These are phyloP conservation scores for Zoanthus solanderi DNA, from an alignment of 92 coral and sea anemone genomes.

Conservation along the genomic window DNA sequence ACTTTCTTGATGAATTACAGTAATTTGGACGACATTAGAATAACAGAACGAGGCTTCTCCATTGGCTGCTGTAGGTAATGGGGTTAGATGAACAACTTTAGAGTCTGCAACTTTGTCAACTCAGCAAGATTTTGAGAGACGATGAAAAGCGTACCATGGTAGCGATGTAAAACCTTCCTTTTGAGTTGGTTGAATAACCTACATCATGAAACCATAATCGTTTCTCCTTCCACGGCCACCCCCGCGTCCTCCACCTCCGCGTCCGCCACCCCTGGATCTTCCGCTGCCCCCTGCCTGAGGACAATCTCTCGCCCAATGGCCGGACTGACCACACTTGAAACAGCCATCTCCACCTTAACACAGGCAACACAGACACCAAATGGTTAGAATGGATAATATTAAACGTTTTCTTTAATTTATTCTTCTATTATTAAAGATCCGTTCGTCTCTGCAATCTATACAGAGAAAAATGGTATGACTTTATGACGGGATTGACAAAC, in stretches of 20 bases:
- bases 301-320: conserved; percentile 97
- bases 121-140: neutral
- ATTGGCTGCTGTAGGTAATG: neutral
- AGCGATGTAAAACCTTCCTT: neutral
- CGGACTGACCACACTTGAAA: conserved; percentile 92
- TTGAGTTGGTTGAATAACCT: neutral
- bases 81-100: neutral
- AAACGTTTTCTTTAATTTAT: too few relatives aligned
- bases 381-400: too few relatives aligned
- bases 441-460: too few relatives aligned
- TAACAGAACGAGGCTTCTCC: neutral
- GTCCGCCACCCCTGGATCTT: conserved; percentile 70
- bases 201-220: conserved; percentile 50
- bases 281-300: conserved; percentile 86
- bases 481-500: too few relatives aligned
- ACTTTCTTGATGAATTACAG: too few relatives aligned
- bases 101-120: neutral
- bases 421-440: too few relatives aligned
- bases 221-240: conserved; percentile 75
- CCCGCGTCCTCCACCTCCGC: conserved; percentile 78
- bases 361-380: neutral
- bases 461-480: too few relatives aligned
- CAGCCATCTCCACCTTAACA: conserved; percentile 90
- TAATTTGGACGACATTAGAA: neutral
- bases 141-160: neutral